Evolutionary conservation across 2,888 invertebrate genomes (phyloP).

Genomic region (Aphrophora alni): DNA sequence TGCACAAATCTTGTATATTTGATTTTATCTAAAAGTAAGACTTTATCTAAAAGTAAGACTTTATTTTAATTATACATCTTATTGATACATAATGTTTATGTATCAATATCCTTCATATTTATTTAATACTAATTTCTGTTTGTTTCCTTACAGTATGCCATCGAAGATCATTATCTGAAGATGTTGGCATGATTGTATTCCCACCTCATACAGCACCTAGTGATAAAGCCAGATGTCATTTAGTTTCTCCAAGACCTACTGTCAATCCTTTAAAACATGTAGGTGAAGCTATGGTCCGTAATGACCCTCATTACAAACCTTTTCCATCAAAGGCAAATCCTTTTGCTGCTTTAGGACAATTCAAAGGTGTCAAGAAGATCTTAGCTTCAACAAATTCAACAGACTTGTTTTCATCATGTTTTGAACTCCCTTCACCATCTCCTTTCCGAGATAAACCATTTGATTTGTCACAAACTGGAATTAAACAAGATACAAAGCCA

Average conservation of each 20-base stretch:
- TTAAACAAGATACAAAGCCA: slow-evolving; percentile 20
- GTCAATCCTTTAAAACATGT: slow-evolving; percentile 67
- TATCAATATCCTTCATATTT: not conserved
- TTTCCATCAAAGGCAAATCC: slow-evolving; percentile 70
- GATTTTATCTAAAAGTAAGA: too few relatives aligned
- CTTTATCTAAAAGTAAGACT: too few relatives aligned
- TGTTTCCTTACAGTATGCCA: slow-evolving; percentile 63
- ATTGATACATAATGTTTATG: not conserved
- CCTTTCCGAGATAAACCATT: slow-evolving; percentile 54
- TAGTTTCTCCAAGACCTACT: slow-evolving; percentile 58
- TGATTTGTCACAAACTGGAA: slow-evolving; percentile 30
- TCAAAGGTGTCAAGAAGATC: slow-evolving; percentile 79
- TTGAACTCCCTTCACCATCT: slow-evolving; percentile 75
- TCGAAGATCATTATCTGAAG: slow-evolving; percentile 77
- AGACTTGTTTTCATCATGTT: slow-evolving; percentile 76
- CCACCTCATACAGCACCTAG: slow-evolving; percentile 69
- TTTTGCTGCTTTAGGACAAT: slow-evolving; percentile 75
- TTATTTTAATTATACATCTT: too few relatives aligned
- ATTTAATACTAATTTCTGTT: not conserved
- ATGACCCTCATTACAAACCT: slow-evolving; percentile 82
- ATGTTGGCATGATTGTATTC: slow-evolving; percentile 66
- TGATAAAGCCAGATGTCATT: slow-evolving; percentile 76
- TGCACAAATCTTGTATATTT: too few relatives aligned
- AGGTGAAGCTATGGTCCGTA: slow-evolving; percentile 85
- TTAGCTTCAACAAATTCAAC: slow-evolving; percentile 65